Evolutionary conservation across 2,888 invertebrate genomes (phyloP), one percentile per base, ranked within the genome.

Genomic region (Yponomeuta evonymella): DNA sequence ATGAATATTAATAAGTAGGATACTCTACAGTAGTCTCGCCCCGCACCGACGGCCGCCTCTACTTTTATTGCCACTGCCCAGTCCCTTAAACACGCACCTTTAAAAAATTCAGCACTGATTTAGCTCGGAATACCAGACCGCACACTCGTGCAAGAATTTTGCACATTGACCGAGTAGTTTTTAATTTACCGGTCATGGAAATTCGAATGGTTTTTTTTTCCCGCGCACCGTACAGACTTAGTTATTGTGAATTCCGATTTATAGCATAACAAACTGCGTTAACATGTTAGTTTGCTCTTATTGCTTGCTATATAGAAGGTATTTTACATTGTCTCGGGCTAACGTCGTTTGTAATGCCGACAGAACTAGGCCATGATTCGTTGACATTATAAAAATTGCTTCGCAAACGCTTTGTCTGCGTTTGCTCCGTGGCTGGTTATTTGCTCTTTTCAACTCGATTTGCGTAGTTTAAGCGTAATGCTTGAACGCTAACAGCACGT

Each of bases 231-330:
- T 23, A 23, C 23, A 23, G 73, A 74, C 74, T 77, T 79, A 80
- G 80, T 79, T 79, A 79, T 79, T 81, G 81, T 82, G 81, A 83
- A 83, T 82, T 79, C 78, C 77, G 79, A 82, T 81, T 81, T 82
- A 77, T 82, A 76, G 79, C 62, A 70, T 58, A 79, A 79, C 78
- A 73, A 74, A 70, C 74, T 74, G 33, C 12, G 15, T 33, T 58
- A 33, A 2, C 36, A 3, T 30, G 29, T 66, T 30, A 66, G 12
- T 58, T 76, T 72, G 73, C 73, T 75, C 76, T 76, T 82, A 79
- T 72, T 4, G 63, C 72, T 74, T 73, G 30, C n/a, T 48, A 33
- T 72, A 78, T 74, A 82, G 78, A 78, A 80, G 76, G 73, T 71
- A 75, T 76, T 76, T 81, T 30, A 62, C 29, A 67, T 43, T 73